These are phyloP conservation scores for sheep (Ovis aries) DNA, from an alignment of 2,113 vertebrate species.

Conservation along the genomic window DNA sequence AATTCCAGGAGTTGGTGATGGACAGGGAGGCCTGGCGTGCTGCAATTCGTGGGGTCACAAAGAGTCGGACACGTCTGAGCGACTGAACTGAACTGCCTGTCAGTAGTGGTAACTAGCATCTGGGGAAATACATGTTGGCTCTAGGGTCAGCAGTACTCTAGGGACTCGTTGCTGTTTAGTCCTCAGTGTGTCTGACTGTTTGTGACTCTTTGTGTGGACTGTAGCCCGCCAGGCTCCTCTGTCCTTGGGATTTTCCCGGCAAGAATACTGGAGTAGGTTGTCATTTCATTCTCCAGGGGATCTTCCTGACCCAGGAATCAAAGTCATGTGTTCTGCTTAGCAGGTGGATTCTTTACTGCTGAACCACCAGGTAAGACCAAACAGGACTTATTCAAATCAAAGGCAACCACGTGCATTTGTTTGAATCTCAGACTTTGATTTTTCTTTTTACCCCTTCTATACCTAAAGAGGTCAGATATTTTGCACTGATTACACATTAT, in stretches of 20 bases:
- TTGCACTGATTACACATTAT: background rate
- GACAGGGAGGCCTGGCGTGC: too few relatives aligned
- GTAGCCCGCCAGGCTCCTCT: background rate
- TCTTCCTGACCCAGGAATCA: background rate
- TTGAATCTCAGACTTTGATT: background rate
- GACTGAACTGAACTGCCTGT: background rate
- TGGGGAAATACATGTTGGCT: background rate
- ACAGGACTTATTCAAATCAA: background rate
- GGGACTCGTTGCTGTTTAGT: background rate
- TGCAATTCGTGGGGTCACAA: accelerated
- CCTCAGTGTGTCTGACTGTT: background rate
- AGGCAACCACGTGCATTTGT: background rate
- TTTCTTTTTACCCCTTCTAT: background rate
- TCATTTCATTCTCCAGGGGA: background rate
- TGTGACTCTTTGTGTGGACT: background rate
- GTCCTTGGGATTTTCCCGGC: background rate
- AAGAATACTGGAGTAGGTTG: background rate
- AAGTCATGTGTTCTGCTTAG: background rate
- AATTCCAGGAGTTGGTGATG: too few relatives aligned
- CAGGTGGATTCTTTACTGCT: background rate
- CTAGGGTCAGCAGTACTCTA: accelerated
- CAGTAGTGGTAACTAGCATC: background rate
- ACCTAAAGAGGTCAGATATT: background rate
- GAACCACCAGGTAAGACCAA: background rate
- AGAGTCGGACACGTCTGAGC: accelerated